These are phyloP conservation scores for Sicus ferrugineus DNA, from an alignment of 2,888 invertebrate species.

Conservation along the genomic window DNA sequence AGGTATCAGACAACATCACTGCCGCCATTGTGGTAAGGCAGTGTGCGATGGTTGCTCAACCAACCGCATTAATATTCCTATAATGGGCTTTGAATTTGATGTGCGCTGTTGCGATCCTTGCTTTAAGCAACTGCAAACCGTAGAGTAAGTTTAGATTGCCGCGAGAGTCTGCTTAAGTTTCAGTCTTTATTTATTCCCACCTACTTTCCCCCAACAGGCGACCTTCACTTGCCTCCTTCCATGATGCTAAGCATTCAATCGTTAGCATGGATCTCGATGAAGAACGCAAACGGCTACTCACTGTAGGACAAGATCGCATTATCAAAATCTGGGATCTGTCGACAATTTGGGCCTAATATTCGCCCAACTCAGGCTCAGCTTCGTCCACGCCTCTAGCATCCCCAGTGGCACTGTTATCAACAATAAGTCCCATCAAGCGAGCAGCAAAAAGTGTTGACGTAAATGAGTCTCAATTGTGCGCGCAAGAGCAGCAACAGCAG, in stretches of 20 bases:
- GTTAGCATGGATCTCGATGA: constrained; percentile 90
- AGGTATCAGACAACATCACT: constrained; percentile 85
- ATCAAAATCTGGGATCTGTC: constrained; percentile 93
- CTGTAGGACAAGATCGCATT: constrained; percentile 93
- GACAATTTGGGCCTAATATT: constrained; percentile 67
- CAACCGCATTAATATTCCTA: constrained; percentile 87
- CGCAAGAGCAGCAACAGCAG: constrained; percentile 11
- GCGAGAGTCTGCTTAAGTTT: no score
- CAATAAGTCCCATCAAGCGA: constrained; percentile 6
- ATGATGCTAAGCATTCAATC: constrained; percentile 93
- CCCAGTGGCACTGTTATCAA: constrained; percentile 6
- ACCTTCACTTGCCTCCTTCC: constrained; percentile 91
- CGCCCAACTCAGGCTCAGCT: constrained; percentile 27
- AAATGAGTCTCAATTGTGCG: constrained; percentile 14
- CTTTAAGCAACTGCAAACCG: constrained; percentile 80
- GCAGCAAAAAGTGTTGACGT: constrained; percentile 4
- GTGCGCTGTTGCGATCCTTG: constrained; percentile 96
- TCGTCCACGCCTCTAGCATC: constrained; percentile 24
- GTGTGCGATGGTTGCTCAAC: constrained; percentile 93
- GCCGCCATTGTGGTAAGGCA: constrained; percentile 93
- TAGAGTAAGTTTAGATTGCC: constrained; percentile 74
- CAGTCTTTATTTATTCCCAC: no score
- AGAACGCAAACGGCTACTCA: constrained; percentile 84
- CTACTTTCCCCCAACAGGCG: constrained; percentile 68
- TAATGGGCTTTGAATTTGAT: constrained; percentile 98